These are phyloP conservation scores for Zophobas atratus DNA, from an alignment of 1,140 invertebrate species.

Conservation along the genomic window DNA sequence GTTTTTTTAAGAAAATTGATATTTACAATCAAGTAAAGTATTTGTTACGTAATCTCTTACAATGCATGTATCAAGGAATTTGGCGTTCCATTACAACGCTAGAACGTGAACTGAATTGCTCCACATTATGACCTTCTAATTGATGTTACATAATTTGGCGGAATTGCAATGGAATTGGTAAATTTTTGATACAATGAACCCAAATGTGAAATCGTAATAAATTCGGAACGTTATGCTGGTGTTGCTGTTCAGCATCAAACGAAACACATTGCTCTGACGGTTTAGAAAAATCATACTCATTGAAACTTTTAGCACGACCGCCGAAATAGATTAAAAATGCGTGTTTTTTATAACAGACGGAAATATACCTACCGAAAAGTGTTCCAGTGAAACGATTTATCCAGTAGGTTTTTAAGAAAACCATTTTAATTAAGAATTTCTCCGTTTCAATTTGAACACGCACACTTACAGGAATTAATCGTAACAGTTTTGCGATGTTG, in stretches of 20 bases:
- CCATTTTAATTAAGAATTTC: too few relatives aligned
- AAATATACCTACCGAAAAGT: too few relatives aligned
- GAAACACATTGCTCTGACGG: slow-evolving; percentile 1
- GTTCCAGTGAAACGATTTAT: too few relatives aligned
- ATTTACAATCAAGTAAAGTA: background rate
- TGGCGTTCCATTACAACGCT: slow-evolving; percentile 5
- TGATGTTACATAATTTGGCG: slow-evolving; percentile 36
- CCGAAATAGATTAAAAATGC: too few relatives aligned
- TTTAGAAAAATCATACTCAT: background rate
- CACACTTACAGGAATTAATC: too few relatives aligned
- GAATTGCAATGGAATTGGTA: slow-evolving; percentile 13
- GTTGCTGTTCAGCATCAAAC: background rate
- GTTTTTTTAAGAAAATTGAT: background rate
- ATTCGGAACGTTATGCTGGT: too few relatives aligned
- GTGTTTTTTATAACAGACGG: too few relatives aligned
- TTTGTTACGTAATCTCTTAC: slow-evolving; percentile 4
- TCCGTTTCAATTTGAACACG: too few relatives aligned
- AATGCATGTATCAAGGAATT: slow-evolving; percentile 13
- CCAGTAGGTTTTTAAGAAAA: too few relatives aligned
- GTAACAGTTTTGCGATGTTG: too few relatives aligned
- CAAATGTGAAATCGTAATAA: background rate
- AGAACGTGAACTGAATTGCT: slow-evolving; percentile 13
- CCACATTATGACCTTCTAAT: slow-evolving; percentile 29
- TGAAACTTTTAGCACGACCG: background rate
- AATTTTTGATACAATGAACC: slow-evolving; percentile 24